Evolutionary conservation across 2,797 vertebrate genomes (phyloP).

Genomic region (Lindbergichthys nudifrons): DNA sequence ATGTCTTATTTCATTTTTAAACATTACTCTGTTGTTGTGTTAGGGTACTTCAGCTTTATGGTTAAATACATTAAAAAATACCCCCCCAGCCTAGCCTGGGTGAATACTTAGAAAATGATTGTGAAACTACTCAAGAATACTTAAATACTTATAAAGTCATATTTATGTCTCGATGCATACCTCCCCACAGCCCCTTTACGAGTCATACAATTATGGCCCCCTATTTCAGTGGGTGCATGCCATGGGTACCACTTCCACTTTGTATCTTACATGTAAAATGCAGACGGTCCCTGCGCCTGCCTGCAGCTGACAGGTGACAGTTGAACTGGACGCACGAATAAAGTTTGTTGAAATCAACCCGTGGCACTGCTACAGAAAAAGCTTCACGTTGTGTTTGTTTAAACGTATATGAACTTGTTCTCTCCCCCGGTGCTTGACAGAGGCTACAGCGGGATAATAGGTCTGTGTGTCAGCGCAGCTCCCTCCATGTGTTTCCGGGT

Average conservation of each 20-base stretch:
- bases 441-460: background rate
- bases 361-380: background rate
- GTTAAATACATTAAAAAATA: too few relatives aligned
- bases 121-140: too few relatives aligned
- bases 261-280: background rate
- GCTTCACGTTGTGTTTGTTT: background rate
- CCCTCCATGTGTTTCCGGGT: conserved; percentile 79
- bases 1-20: too few relatives aligned
- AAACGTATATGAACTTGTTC: accelerated
- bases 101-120: too few relatives aligned
- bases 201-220: too few relatives aligned
- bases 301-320: background rate
- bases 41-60: too few relatives aligned
- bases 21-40: too few relatives aligned
- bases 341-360: background rate
- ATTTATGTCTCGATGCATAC: too few relatives aligned
- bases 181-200: too few relatives aligned
- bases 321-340: background rate
- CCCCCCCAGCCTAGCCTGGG: too few relatives aligned
- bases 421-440: background rate
- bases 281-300: conserved; percentile 48
- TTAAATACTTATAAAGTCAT: too few relatives aligned
- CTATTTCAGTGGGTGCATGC: background rate
- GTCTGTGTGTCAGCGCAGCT: conserved; percentile 62
- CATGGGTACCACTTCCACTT: background rate